These are phyloP conservation scores for Pithys albifrons DNA, from an alignment of 2,113 vertebrate genomes.

Conservation along the genomic window DNA sequence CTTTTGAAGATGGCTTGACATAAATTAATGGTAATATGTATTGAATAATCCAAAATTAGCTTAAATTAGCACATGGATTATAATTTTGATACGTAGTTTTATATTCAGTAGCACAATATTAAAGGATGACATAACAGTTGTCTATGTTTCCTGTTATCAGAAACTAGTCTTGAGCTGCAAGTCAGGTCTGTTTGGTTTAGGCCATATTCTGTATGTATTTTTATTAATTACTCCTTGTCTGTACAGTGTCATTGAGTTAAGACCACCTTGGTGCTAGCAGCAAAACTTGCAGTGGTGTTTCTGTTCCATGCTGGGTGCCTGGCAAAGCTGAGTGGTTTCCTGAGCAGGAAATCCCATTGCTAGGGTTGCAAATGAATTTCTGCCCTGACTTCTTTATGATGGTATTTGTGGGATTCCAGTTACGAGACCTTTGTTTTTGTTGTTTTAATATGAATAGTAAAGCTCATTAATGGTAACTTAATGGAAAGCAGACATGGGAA, in stretches of 20 bases:
- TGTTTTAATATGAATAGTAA: background rate
- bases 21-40: background rate
- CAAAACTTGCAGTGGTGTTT: background rate
- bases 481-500: background rate
- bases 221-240: background rate
- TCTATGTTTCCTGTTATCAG: background rate
- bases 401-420: background rate
- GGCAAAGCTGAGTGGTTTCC: background rate
- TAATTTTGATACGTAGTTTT: background rate
- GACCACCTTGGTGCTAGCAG: background rate
- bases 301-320: background rate
- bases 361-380: background rate
- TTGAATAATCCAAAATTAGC: background rate
- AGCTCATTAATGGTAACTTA: background rate
- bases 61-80: background rate
- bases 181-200: background rate
- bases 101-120: background rate
- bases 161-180: background rate
- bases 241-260: background rate
- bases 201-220: background rate
- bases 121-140: background rate
- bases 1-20: background rate
- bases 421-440: background rate
- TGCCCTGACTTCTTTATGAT: background rate
- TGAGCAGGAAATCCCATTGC: background rate